Conservation (phyloP, 2,113 vertebrate species). For the Anser brachyrhynchus region DNA sequence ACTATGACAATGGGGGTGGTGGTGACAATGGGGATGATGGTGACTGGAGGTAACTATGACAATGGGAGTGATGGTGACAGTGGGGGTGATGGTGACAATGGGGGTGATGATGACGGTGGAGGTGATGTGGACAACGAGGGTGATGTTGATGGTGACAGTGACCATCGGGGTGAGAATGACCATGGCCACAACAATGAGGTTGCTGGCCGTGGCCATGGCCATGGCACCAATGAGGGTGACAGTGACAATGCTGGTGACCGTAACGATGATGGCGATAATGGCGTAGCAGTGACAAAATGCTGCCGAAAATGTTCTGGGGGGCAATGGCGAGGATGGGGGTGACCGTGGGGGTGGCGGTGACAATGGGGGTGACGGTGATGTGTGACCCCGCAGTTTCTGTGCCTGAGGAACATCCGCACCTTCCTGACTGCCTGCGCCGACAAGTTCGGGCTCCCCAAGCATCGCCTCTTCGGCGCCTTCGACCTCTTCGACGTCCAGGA, state of each 20-base stretch:
- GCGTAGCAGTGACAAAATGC: no score
- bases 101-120: no score
- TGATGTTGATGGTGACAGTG: not conserved
- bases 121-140: not conserved
- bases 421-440: constrained; percentile 86
- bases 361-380: not conserved
- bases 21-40: no score
- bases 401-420: constrained; percentile 94
- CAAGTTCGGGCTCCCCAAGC: constrained; percentile 87
- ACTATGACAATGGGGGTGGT: not conserved
- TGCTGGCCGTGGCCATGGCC: no score
- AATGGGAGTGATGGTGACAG: not conserved
- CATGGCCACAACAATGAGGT: no score
- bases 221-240: not conserved
- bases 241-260: no score
- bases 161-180: no score
- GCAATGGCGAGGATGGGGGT: not conserved
- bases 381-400: constrained; percentile 83
- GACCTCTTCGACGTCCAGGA: constrained; percentile 95
- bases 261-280: no score
- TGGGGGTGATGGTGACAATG: no score
- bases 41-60: no score
- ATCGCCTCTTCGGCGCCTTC: constrained; percentile 91
- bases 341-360: not conserved
- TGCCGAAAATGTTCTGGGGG: no score